phyloP scores from a whole-genome alignment of 2,797 vertebrate species.

The Sphenodon punctatus region DNA sequence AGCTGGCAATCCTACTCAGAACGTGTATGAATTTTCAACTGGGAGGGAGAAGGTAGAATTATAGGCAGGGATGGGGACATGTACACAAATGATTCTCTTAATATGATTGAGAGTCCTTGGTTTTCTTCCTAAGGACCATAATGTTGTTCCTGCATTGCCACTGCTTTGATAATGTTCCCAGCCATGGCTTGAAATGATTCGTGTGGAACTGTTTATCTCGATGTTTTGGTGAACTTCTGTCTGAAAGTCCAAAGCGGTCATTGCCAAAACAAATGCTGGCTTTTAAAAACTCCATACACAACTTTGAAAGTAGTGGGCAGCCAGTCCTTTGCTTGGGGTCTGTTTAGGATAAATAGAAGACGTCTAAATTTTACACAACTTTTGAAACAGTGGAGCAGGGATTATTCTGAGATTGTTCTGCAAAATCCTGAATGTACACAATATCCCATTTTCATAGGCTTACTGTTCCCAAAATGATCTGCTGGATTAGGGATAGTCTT shows the following conservation, averaged over 20 bases:
- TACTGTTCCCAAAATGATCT: not conserved
- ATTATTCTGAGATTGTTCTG: not conserved
- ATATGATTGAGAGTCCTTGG: conserved; percentile 22
- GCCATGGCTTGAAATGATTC: not conserved
- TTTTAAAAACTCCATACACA: conserved; percentile 1
- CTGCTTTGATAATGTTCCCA: not conserved
- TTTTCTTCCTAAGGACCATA: conserved; percentile 39
- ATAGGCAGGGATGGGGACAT: conserved; percentile 42
- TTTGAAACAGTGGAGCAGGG: not conserved
- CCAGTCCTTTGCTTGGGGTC: not conserved
- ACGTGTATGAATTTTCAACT: no score
- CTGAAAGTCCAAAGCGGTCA: not conserved
- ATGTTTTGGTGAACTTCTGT: not conserved
- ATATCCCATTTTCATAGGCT: not conserved
- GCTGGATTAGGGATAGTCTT: not conserved
- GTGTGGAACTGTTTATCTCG: not conserved
- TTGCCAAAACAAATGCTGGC: not conserved
- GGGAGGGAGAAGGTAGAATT: no score
- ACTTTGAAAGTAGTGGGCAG: not conserved
- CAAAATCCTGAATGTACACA: not conserved
- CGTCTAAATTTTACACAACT: not conserved
- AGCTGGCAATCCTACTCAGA: no score
- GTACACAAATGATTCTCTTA: conserved; percentile 32
- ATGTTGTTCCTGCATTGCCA: not conserved
- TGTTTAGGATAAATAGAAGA: not conserved